These are phyloP conservation scores for Lordiphosa collinella DNA, from an alignment of 1,140 invertebrate species.

Conservation along the genomic window DNA sequence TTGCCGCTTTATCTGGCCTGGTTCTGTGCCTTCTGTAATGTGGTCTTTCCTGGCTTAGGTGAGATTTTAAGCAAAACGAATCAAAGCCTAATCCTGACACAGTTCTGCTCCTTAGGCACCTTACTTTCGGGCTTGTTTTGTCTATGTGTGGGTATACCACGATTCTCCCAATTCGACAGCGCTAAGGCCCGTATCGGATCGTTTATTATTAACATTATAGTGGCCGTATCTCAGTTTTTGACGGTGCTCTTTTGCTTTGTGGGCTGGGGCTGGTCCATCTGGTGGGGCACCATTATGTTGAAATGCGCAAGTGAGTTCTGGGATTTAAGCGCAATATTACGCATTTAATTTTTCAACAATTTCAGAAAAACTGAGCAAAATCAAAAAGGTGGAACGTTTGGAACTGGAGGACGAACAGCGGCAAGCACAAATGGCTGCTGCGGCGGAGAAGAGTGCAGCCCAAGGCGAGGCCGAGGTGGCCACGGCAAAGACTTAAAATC, in stretches of 20 bases:
- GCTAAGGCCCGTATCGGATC: slow-evolving; percentile 86
- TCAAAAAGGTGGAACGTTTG: slow-evolving; percentile 75
- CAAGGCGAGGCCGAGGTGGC: slow-evolving; percentile 42
- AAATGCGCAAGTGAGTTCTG: slow-evolving; percentile 85
- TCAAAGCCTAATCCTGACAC: neutral
- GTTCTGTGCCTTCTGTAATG: slow-evolving; percentile 92
- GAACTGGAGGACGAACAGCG: slow-evolving; percentile 76
- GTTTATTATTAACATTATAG: slow-evolving; percentile 90
- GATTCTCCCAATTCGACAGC: slow-evolving; percentile 88
- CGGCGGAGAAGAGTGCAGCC: slow-evolving; percentile 12
- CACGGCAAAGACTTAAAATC: slow-evolving; percentile 58
- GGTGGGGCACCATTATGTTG: slow-evolving; percentile 96
- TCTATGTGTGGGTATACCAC: slow-evolving; percentile 92
- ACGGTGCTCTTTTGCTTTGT: slow-evolving; percentile 96
- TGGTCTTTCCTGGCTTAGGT: slow-evolving; percentile 92
- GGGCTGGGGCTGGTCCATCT: slow-evolving; percentile 98
- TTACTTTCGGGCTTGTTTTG: slow-evolving; percentile 92
- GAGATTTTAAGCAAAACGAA: slow-evolving; percentile 56
- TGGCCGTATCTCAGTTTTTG: slow-evolving; percentile 92
- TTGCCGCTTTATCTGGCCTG: slow-evolving; percentile 90
- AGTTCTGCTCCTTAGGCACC: slow-evolving; percentile 84
- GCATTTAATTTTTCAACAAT: neutral
- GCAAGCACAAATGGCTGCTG: slow-evolving; percentile 63
- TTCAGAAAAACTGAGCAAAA: slow-evolving; percentile 73
- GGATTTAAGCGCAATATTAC: no score